These are phyloP conservation scores for Gila robusta DNA, from an alignment of 2,797 vertebrate genomes.

Conservation along the genomic window DNA sequence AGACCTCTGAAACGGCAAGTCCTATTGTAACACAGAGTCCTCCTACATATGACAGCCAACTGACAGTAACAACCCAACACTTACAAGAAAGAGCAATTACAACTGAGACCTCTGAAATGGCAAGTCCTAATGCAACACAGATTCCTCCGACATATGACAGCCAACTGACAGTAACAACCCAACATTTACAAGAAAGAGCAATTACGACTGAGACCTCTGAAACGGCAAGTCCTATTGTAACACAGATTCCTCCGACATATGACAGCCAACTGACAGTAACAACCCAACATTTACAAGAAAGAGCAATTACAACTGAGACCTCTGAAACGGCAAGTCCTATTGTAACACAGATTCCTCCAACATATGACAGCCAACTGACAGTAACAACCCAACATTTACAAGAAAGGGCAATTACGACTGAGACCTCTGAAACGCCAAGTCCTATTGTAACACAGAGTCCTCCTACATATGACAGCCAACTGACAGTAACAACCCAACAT, in stretches of 20 bases:
- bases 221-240: rapidly evolving
- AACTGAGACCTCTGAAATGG: too few relatives aligned
- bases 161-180: too few relatives aligned
- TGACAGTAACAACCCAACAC: too few relatives aligned
- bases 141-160: too few relatives aligned
- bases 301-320: not conserved
- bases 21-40: too few relatives aligned
- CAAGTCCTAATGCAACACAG: too few relatives aligned
- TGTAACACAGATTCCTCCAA: not conserved
- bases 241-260: not conserved
- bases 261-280: not conserved
- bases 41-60: too few relatives aligned
- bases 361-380: not conserved
- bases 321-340: constrained; percentile 53
- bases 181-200: too few relatives aligned
- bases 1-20: too few relatives aligned
- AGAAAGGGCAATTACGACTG: constrained; percentile 58
- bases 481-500: not conserved
- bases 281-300: not conserved
- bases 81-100: too few relatives aligned
- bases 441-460: constrained; percentile 25
- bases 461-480: constrained; percentile 7
- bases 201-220: too few relatives aligned
- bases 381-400: not conserved
- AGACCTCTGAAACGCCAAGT: constrained; percentile 49